Conservation (phyloP, 2,797 vertebrate species). For the Trichosurus vulpecula region DNA sequence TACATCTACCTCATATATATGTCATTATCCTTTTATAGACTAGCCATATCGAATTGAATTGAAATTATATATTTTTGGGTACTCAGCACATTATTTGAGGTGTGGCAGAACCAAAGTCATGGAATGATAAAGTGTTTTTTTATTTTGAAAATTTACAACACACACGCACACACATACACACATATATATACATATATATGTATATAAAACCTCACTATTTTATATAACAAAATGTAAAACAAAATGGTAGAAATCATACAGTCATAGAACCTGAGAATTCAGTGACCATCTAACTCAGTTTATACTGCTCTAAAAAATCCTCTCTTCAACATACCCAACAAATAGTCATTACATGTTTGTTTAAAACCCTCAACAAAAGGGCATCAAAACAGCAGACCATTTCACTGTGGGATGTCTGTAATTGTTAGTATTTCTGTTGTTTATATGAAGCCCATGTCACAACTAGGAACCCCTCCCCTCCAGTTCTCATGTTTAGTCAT, state of each 20-base stretch:
- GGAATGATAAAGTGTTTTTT: neutral
- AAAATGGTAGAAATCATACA: neutral
- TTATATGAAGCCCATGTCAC: neutral
- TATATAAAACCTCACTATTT: neutral
- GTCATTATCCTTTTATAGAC: neutral
- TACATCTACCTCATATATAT: neutral
- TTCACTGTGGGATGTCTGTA: neutral
- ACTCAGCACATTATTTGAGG: neutral
- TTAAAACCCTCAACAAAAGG: neutral
- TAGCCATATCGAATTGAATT: neutral
- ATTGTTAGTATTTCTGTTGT: neutral
- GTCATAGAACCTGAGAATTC: neutral
- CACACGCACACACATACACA: no score
- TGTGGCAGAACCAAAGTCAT: neutral
- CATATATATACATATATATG: no score
- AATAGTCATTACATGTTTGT: neutral
- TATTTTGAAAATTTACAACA: neutral
- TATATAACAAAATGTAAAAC: neutral
- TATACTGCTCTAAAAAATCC: neutral
- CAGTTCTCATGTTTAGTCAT: neutral
- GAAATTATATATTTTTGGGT: neutral
- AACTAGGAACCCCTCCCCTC: neutral
- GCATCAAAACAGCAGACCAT: neutral
- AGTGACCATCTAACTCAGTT: neutral
- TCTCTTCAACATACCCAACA: neutral